Base-by-base conservation (phyloP, 2,888 invertebrate species). In the Lithosia quadra region DNA sequence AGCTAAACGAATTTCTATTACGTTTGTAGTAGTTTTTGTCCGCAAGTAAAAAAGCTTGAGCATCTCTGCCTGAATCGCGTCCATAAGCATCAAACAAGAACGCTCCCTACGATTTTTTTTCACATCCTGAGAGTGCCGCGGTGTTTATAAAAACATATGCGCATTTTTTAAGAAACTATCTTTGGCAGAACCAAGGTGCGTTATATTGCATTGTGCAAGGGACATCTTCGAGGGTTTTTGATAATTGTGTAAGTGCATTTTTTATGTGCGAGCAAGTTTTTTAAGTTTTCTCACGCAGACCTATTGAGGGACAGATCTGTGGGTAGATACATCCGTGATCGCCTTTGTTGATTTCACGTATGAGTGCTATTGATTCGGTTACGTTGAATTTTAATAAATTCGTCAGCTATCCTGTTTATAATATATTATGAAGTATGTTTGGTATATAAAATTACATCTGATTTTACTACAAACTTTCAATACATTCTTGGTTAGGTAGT, bases 131-230 rank as follows among this genome's bases (percentile, higher is more conserved):
- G 85, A 84, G 85, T 84, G 83, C 83, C 85, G 87, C 84, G 85
- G 79, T 87, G 93, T 94, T 92, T 94, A 91, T 90, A 93, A 94
- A 94, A 95, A 93, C 92, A 91, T 92, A 94, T 94, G 95, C 95
- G 91, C 93, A 95, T 94, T 95, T 95, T 95, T 95, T 94, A 91
- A 90, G 84, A 83, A 82, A 86, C 86, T 86, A 91, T 92, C 92
- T 90, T 88, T 86, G 83, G 84, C 82, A 82, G 80, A 87, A 88
- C 84, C 94, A 94, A 94, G 93, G 94, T 94, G 94, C 86, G 85
- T 83, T 67, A 43, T 74, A 75, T 73, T 80, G 85, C 81, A 89
- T 93, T 94, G 92, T 93, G 86, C 90, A 84, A 87, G 88, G 89
- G 92, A 93, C 92, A 93, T 91, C 91, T 91, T 87, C 85, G 85